Conservation (phyloP, 2,113 vertebrate genomes). For the Leuciscus idus region DNA sequence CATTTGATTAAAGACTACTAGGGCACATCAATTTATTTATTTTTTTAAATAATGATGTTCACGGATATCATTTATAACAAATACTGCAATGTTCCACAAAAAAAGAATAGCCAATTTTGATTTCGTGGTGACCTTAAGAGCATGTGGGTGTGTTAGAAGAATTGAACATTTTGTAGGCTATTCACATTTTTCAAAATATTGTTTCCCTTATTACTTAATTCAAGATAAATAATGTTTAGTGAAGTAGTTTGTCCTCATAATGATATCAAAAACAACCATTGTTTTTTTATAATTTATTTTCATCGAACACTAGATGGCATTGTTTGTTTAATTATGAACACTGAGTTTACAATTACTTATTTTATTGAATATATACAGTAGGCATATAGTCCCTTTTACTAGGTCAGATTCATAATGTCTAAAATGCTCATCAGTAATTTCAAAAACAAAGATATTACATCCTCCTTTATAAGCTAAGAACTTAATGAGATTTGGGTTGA, state of each 20-base stretch:
- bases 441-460: background rate
- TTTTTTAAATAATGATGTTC: too few relatives aligned
- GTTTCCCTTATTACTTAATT: background rate
- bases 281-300: background rate
- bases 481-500: background rate
- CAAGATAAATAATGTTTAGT: background rate
- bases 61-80: too few relatives aligned
- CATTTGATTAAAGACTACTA: too few relatives aligned
- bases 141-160: too few relatives aligned
- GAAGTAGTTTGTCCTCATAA: background rate
- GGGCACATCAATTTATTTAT: too few relatives aligned
- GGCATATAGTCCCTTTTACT: background rate
- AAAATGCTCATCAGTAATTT: background rate
- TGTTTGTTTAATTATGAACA: background rate
- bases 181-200: background rate
- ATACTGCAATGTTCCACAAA: too few relatives aligned
- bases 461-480: background rate
- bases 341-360: background rate
- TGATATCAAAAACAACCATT: background rate
- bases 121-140: too few relatives aligned
- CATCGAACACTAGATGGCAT: constrained; percentile 28
- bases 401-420: background rate
- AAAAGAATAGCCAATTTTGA: too few relatives aligned
- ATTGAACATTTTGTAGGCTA: too few relatives aligned
- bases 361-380: background rate